Percentiles rank a stretch among this genome's conserved stretches.
Evolutionary conservation across 2,113 vertebrate genomes (phyloP).

Genomic region (Thymallus thymallus): DNA sequence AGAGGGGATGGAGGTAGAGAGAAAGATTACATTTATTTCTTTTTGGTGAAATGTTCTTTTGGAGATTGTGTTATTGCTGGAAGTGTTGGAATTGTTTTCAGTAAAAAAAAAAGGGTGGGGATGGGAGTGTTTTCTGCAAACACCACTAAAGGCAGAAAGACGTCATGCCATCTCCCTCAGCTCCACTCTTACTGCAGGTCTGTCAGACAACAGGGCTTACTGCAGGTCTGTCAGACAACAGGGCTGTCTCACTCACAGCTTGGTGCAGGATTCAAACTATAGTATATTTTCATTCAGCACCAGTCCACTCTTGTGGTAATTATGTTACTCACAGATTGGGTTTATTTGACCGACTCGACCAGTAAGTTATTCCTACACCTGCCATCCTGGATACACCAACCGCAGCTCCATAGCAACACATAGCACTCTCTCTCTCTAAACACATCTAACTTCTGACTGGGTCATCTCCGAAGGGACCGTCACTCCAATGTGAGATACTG

Average conservation of each 20-base stretch:
- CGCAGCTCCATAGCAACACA: not conserved
- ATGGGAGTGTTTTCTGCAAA: slow-evolving; percentile 60
- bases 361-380: too few relatives aligned
- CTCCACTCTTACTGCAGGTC: too few relatives aligned
- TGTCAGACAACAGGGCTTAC: slow-evolving; percentile 44
- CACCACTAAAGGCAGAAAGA: slow-evolving; percentile 65
- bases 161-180: slow-evolving; percentile 50
- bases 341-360: not conserved
- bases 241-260: slow-evolving; percentile 35
- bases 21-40: too few relatives aligned
- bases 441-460: too few relatives aligned
- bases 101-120: slow-evolving; percentile 65
- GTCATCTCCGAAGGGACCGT: not conserved
- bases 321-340: slow-evolving; percentile 1
- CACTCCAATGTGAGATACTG: slow-evolving; percentile 56
- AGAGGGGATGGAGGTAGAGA: slow-evolving; percentile 11
- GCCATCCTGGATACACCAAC: too few relatives aligned
- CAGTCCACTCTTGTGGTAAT: slow-evolving; percentile 33
- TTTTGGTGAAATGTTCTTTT: slow-evolving; percentile 68
- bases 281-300: not conserved
- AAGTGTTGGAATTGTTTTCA: slow-evolving; percentile 72
- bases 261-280: too few relatives aligned
- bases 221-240: too few relatives aligned
- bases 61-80: slow-evolving; percentile 66
- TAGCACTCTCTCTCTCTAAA: not conserved